Evolutionary conservation across 2,113 vertebrate species (phyloP), one percentile per base, ranked within the genome.

Genomic region (Heterochromis multidens): DNA sequence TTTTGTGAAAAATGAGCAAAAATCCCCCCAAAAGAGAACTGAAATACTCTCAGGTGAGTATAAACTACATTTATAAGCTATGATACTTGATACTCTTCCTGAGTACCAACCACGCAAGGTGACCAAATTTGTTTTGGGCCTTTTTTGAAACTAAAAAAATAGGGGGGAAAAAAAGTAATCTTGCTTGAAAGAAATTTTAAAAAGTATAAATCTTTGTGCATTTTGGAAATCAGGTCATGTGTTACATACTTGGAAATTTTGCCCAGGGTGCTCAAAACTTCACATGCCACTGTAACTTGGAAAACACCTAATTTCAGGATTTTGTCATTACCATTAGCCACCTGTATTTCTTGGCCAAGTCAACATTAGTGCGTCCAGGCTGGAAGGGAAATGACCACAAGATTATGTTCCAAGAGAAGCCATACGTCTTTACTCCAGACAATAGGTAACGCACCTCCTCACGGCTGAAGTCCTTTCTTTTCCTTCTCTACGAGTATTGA

Each of bases 391-490:
- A 95, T 1, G 93, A 91, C 94, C 93, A 95, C 67, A 95, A 76
- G 79, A 96, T 96, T 78, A 90, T 40, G 89, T 94, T 95, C 96
- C 96, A 96, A 62, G 92, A 95, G 25, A 57, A 76, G 49, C 95
- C 94, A 35, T 88, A 92, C 6, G 31, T 92, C 65, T 89, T 92
- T 33, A 94, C 93, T 35, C 95, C 92, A 14, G 81, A 54, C 56
- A 86, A 63, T 7, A 95, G 81, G 86, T 92, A 92, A 0, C 6
- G 7, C 25, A 94, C 78, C 88, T 95, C 96, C 78, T 96, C 91
- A 33, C 0, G 4, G 25, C 82, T 91, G 83, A 94, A 96, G 86
- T 95, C 79, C 61, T 77, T 92, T 70, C 94, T 91, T 23, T 88
- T 63, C 40, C 87, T 92, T 77, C 77, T 79, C 91, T 93, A 33